phyloP scores from a whole-genome alignment of 2,113 vertebrate species.

The Irena cyanogastra region DNA sequence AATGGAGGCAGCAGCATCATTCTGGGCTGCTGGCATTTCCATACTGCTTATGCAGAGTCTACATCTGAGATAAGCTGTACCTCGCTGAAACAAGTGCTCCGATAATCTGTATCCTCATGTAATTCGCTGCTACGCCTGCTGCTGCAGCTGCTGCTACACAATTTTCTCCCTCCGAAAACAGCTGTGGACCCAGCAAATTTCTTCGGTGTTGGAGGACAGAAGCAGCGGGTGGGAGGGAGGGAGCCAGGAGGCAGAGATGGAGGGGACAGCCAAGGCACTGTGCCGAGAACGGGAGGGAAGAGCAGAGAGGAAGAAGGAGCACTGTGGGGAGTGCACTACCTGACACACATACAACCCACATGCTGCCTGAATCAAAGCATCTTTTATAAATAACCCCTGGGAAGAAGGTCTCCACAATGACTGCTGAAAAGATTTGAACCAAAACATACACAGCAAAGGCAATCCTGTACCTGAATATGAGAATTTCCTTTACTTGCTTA shows the following conservation, averaged over 20 bases:
- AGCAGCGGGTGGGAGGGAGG: not conserved
- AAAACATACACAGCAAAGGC: not conserved
- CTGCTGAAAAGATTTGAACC: not conserved
- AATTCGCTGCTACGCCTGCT: not conserved
- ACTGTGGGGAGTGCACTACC: not conserved
- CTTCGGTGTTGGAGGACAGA: not conserved
- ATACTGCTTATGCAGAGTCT: not conserved
- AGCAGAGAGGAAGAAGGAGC: not conserved
- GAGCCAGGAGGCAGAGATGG: not conserved
- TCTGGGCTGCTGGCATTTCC: not conserved
- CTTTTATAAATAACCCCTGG: slow-evolving; percentile 30
- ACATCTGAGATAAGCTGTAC: not conserved
- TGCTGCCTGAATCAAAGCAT: not conserved
- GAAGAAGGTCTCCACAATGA: not conserved
- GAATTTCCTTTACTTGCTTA: not conserved
- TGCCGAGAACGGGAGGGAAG: not conserved
- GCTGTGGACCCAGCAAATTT: not conserved
- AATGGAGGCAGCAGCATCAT: not conserved
- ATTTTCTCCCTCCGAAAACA: not conserved
- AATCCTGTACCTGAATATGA: not conserved
- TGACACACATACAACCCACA: not conserved
- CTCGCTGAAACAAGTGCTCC: not conserved
- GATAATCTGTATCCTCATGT: not conserved
- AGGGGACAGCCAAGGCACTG: not conserved
- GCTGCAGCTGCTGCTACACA: not conserved